Evolutionary conservation across 2,797 vertebrate genomes (phyloP).

Genomic region (Galagoides demidoff): DNA sequence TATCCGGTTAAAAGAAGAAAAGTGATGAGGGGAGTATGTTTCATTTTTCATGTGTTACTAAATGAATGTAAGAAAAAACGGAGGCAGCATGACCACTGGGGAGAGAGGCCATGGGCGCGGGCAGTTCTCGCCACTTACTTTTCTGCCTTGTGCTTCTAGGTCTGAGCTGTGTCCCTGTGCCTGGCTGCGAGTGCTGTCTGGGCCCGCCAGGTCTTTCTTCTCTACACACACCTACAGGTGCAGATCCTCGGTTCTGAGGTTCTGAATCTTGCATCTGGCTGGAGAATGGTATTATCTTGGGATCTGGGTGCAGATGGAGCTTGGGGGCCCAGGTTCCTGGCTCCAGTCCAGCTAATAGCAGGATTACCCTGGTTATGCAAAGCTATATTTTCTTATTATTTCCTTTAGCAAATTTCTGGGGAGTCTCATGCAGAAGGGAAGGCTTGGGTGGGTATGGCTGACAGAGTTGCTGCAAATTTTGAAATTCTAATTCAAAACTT

Average conservation of each 20-base stretch:
- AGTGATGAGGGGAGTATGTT: not conserved
- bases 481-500: no score
- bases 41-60: not conserved
- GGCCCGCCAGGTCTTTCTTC: not conserved
- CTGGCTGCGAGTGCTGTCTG: not conserved
- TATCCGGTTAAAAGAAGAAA: not conserved
- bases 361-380: not conserved
- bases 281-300: not conserved
- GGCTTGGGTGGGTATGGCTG: not conserved
- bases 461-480: not conserved
- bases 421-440: not conserved
- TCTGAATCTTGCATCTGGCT: not conserved
- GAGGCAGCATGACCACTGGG: not conserved
- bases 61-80: not conserved
- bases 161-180: not conserved
- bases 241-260: not conserved
- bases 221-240: not conserved
- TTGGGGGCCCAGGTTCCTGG: not conserved
- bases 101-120: not conserved
- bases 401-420: not conserved
- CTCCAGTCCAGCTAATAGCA: not conserved
- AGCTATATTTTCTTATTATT: not conserved
- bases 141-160: not conserved
- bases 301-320: not conserved
- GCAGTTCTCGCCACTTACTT: not conserved